These are phyloP conservation scores for Canis aureus DNA, from an alignment of 2,113 vertebrate species.

Conservation along the genomic window DNA sequence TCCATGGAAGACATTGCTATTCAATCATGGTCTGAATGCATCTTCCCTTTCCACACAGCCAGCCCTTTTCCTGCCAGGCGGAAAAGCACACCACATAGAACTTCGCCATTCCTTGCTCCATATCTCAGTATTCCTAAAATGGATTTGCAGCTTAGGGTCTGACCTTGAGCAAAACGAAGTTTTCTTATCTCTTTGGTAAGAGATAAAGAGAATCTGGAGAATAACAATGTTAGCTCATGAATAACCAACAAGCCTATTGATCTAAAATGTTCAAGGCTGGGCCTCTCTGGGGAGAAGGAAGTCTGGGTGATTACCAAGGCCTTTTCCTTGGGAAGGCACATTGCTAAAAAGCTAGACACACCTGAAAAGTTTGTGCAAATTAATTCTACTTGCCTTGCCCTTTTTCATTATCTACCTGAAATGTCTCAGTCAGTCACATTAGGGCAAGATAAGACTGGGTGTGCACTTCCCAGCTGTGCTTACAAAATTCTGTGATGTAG, in stretches of 20 bases:
- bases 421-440: not conserved
- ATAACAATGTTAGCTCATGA: not conserved
- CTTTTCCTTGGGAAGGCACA: not conserved
- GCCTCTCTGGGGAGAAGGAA: not conserved
- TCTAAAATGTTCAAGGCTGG: not conserved
- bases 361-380: not conserved
- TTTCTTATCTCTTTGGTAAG: not conserved
- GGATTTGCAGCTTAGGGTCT: not conserved
- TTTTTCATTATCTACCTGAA: not conserved
- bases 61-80: not conserved
- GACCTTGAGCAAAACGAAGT: not conserved
- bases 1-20: not conserved
- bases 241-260: not conserved
- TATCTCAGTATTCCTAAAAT: not conserved
- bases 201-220: not conserved
- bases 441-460: not conserved
- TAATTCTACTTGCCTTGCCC: not conserved
- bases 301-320: not conserved
- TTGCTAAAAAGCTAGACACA: not conserved
- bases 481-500: not conserved
- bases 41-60: not conserved
- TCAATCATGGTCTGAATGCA: fast-evolving
- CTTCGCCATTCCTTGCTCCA: not conserved
- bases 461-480: not conserved
- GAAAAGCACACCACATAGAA: not conserved